A percentile compares a stretch with the other conserved stretches of the same genome.
Conservation (phyloP, 1,140 invertebrate genomes). For the Atopsyche davidsoni region DNA sequence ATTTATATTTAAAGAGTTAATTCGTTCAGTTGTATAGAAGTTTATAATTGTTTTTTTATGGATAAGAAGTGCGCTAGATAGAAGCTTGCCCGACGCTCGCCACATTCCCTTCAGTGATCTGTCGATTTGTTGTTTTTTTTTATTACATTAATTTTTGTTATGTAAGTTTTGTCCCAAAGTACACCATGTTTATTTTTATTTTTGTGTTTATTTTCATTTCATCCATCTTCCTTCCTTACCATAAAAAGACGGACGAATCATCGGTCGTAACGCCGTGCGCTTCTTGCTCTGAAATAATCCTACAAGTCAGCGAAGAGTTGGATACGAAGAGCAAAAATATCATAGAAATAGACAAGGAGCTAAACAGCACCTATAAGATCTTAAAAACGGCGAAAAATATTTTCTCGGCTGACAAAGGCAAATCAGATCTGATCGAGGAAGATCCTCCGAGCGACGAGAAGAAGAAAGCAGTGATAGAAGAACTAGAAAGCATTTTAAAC, state of each 20-base stretch:
- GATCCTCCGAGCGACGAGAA: conserved; percentile 1
- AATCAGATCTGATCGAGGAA: neutral
- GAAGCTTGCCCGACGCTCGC: conserved; percentile 2
- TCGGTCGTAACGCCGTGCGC: conserved; percentile 5
- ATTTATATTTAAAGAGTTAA: conserved; percentile 6
- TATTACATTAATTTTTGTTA: conserved; percentile 4
- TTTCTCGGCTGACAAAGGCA: neutral
- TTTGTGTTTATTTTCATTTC: conserved; percentile 13
- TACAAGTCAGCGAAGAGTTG: conserved; percentile 25
- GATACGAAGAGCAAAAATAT: conserved; percentile 28
- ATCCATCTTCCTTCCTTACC: conserved; percentile 1
- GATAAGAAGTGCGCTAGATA: neutral
- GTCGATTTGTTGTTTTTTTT: conserved; percentile 16
- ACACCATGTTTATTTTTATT: conserved; percentile 10
- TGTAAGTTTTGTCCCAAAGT: conserved; percentile 8
- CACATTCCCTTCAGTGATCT: conserved; percentile 6
- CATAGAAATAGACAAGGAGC: conserved; percentile 21
- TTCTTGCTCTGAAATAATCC: conserved; percentile 15
- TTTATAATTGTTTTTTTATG: conserved; percentile 4
- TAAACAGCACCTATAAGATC: conserved; percentile 17
- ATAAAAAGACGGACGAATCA: conserved; percentile 18
- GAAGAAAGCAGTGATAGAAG: conserved; percentile 7
- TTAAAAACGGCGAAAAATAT: conserved; percentile 9
- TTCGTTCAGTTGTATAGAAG: conserved; percentile 5
- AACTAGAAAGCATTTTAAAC: conserved; percentile 20